Evolutionary conservation across 2,113 vertebrate genomes (phyloP).

Genomic region (Calyptomena viridis): DNA sequence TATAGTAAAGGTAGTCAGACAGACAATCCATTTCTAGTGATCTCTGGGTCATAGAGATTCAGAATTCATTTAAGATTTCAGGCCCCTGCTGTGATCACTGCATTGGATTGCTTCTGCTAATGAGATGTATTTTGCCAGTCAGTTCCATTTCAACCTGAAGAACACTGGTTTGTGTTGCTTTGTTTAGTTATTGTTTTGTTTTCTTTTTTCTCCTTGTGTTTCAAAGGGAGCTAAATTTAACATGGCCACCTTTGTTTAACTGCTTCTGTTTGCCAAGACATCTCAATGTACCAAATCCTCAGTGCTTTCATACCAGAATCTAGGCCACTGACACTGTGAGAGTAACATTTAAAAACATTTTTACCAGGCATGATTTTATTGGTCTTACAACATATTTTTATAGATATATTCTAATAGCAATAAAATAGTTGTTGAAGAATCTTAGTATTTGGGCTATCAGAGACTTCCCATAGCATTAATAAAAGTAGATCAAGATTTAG

Average conservation of each 20-base stretch:
- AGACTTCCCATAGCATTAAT: not conserved
- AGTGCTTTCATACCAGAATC: not conserved
- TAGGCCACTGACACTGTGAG: not conserved
- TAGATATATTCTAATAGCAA: not conserved
- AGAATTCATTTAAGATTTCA: not conserved
- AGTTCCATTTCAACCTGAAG: constrained; percentile 27
- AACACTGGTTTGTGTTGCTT: not conserved
- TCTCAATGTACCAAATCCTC: not conserved
- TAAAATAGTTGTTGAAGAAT: not conserved
- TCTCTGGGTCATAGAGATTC: not conserved
- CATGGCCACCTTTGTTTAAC: not conserved
- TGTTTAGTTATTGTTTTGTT: not conserved
- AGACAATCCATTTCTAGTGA: not conserved
- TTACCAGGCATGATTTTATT: not conserved
- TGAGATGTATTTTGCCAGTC: not conserved
- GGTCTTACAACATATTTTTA: not conserved
- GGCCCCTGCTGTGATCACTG: not conserved
- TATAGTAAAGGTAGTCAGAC: not conserved
- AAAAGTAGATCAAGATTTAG: not conserved
- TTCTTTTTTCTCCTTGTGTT: not conserved
- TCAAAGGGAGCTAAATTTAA: constrained; percentile 28
- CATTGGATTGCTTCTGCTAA: not conserved
- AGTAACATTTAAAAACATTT: not conserved
- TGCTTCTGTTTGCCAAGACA: constrained; percentile 30
- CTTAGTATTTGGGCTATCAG: not conserved